Conservation (phyloP, 2,797 vertebrate genomes). For the Bryconaethiops microstoma region DNA sequence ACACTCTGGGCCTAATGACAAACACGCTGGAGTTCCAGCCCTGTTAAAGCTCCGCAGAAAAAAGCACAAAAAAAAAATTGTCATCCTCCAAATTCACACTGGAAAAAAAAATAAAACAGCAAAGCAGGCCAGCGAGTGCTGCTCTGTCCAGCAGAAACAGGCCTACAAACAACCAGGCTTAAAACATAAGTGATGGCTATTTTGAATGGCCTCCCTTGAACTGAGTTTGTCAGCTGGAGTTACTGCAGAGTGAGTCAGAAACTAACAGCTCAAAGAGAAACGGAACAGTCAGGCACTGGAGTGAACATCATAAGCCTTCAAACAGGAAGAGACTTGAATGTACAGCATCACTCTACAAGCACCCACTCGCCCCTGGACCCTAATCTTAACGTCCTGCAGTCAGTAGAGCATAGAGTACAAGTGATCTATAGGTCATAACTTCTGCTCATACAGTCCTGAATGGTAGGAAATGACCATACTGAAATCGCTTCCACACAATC, state of each 20-base stretch:
- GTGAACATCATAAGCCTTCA: slow-evolving; percentile 50
- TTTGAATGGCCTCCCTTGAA: slow-evolving; percentile 18
- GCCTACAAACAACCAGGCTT: slow-evolving; percentile 19
- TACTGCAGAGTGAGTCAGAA: slow-evolving; percentile 13
- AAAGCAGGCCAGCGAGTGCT: slow-evolving; percentile 31
- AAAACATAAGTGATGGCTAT: slow-evolving; percentile 4
- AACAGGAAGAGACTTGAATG: slow-evolving; percentile 2
- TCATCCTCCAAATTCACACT: slow-evolving; percentile 22
- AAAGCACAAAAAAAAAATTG: slow-evolving; percentile 31
- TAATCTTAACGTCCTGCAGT: not conserved
- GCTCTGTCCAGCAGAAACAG: slow-evolving; percentile 24
- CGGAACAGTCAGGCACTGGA: slow-evolving; percentile 37
- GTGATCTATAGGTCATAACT: slow-evolving; percentile 18
- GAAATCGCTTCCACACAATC: no score
- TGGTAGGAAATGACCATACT: no score
- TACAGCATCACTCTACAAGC: not conserved
- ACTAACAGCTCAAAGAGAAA: not conserved
- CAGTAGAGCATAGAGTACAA: slow-evolving; percentile 2
- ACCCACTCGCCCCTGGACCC: not conserved
- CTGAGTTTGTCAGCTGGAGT: slow-evolving; percentile 6
- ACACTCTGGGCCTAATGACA: slow-evolving; percentile 63
- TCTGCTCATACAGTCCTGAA: not conserved
- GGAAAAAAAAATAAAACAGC: not conserved
- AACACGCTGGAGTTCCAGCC: slow-evolving; percentile 61
- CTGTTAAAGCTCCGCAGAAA: slow-evolving; percentile 26